Conservation (phyloP, 2,888 invertebrate species). For the Polia nebulosa region DNA sequence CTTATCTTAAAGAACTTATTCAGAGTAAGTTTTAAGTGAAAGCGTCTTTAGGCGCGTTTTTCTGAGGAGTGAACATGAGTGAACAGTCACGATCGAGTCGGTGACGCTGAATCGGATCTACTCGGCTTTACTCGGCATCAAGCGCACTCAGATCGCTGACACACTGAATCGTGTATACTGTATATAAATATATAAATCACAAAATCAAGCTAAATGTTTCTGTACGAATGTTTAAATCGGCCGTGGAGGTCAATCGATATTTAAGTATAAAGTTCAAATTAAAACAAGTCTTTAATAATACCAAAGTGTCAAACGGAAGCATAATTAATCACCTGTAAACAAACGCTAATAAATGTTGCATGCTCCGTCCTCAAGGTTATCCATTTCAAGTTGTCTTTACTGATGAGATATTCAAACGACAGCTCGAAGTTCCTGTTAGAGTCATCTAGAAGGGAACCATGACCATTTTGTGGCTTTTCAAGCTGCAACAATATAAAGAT, state of each 20-base stretch:
- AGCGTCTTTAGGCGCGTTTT: too few species aligned
- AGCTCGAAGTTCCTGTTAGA: constrained; percentile 93
- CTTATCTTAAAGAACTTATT: too few species aligned
- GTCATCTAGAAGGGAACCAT: constrained; percentile 82
- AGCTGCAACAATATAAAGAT: constrained; percentile 71
- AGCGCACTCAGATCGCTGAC: too few species aligned
- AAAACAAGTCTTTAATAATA: neutral
- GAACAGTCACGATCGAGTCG: too few species aligned
- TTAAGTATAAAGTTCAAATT: neutral
- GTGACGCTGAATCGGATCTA: too few species aligned
- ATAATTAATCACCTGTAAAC: constrained; percentile 92
- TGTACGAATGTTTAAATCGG: neutral
- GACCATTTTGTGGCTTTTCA: constrained; percentile 83
- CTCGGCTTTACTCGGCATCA: too few species aligned
- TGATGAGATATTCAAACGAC: constrained; percentile 98
- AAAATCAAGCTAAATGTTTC: too few species aligned
- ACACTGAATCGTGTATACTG: too few species aligned
- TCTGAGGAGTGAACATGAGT: too few species aligned
- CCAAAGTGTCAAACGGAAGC: neutral
- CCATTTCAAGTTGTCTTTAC: constrained; percentile 98
- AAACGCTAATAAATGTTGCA: constrained; percentile 98
- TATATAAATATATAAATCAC: too few species aligned
- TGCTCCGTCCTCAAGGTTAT: constrained; percentile 97
- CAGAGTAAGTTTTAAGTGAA: too few species aligned
- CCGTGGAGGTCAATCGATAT: too few species aligned